Evolutionary conservation across 2,888 invertebrate genomes (phyloP).

Genomic region (Listrodromus nycthemerus): DNA sequence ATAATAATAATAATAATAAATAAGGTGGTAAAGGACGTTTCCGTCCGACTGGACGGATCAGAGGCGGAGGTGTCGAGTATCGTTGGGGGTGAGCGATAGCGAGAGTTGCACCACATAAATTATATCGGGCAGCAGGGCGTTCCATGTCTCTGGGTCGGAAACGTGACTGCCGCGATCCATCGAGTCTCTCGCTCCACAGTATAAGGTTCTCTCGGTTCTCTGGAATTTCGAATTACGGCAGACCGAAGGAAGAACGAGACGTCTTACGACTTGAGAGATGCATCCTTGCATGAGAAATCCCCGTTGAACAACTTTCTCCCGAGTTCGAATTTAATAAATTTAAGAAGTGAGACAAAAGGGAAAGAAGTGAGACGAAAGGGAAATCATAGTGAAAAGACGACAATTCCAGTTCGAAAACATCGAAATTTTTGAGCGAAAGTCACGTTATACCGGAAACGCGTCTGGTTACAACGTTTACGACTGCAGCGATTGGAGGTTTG

Average conservation of each 20-base stretch:
- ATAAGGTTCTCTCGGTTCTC: conserved; percentile 57
- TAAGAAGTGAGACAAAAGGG: conserved; percentile 23
- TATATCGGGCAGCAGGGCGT: conserved; percentile 70
- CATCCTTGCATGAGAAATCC: conserved; percentile 12
- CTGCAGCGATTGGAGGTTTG: too few species aligned
- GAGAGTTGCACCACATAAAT: conserved; percentile 74
- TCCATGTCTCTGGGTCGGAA: conserved; percentile 64
- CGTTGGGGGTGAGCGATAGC: conserved; percentile 54
- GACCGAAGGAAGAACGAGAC: conserved; percentile 15
- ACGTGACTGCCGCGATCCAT: conserved; percentile 68
- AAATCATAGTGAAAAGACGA: too few species aligned
- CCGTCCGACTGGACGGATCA: background rate
- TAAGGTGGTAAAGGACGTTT: background rate
- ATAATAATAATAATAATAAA: too few species aligned
- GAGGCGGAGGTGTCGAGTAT: conserved; percentile 39
- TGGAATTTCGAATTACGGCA: conserved; percentile 66
- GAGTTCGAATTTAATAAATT: conserved; percentile 42
- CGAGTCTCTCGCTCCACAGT: conserved; percentile 51
- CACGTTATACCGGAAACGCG: too few species aligned
- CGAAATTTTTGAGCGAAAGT: too few species aligned
- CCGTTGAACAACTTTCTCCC: conserved; percentile 27
- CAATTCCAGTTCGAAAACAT: too few species aligned
- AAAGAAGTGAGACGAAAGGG: too few species aligned
- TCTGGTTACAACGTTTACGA: too few species aligned
- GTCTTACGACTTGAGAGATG: conserved; percentile 7